Evolutionary conservation across 2,113 vertebrate genomes (phyloP).

Genomic region (Perca fluviatilis): DNA sequence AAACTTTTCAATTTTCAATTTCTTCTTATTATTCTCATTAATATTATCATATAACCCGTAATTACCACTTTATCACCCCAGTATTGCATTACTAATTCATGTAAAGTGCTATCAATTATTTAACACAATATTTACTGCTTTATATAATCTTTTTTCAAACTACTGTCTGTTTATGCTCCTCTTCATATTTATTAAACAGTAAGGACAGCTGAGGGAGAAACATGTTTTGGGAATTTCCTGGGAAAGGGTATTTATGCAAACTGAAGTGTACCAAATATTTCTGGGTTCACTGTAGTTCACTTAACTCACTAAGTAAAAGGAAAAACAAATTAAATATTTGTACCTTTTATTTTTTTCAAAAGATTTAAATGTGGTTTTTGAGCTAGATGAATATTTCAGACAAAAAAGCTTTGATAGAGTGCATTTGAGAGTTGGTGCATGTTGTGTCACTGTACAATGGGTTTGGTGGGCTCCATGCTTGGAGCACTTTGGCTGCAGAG

Average conservation of each 20-base stretch:
- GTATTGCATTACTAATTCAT: not conserved
- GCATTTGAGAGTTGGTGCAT: conserved; percentile 78
- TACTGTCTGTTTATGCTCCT: not conserved
- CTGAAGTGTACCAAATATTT: conserved; percentile 52
- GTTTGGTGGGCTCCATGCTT: conserved; percentile 68
- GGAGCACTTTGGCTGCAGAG: conserved; percentile 79
- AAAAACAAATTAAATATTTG: conserved; percentile 71
- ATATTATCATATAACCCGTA: not conserved
- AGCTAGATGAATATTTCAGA: conserved; percentile 84
- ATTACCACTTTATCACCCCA: not conserved
- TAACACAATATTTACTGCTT: not conserved
- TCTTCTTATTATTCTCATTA: not conserved
- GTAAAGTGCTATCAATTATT: not conserved
- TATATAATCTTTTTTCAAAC: conserved; percentile 5
- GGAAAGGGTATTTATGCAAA: conserved; percentile 63
- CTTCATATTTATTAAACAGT: conserved; percentile 29
- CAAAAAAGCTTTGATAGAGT: conserved; percentile 77
- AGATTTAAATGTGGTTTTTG: conserved; percentile 78
- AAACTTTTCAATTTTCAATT: not conserved
- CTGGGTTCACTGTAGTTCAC: conserved; percentile 59
- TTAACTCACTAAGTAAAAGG: conserved; percentile 49
- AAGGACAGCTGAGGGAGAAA: not conserved
- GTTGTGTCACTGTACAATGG: conserved; percentile 74
- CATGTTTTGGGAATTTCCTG: conserved; percentile 14
- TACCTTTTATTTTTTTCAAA: conserved; percentile 61